Base-by-base conservation (phyloP, 2,888 invertebrate species). In the Callyntrura guangdongensis region DNA sequence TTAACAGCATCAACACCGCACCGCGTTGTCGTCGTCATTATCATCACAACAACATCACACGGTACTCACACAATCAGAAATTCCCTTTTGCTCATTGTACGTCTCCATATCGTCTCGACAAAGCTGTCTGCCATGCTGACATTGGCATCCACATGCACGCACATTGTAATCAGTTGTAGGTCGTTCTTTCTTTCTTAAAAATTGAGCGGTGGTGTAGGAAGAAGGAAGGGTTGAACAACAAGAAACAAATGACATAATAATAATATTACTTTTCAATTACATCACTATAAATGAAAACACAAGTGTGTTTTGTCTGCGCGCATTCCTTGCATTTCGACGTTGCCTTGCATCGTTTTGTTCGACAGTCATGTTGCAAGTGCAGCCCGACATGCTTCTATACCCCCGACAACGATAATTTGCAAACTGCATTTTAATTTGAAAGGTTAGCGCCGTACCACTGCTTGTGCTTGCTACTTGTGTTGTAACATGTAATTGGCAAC, bases 141-240 rank as follows among this genome's bases (percentile, higher is more conserved):
- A 67, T 67, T 25, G 67, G 67, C 27, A 67, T 67, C n/a, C 36
- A 36, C 36, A 36, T 36, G 36, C 36, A 36, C 36, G 12, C 67
- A 67, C 14, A 67, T 27, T 6, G 27, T 27, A 36, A 67, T 61
- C 61, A 61, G 22, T 67, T 67, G 67, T 67, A 25, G 27, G 27
- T 67, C 27, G 67, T 22, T 67, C 67, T 27, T 67, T 67, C 27
- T 25, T 61, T 22, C 67, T 67, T 36, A 27, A 67, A 67, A 67
- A 27, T 61, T 5, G 20, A 22, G 14, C 14, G 36, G 36, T 6
- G 36, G 36, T 36, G 36, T 36, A 36, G 36, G 36, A 22, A 61
- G 17, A 22, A n/a, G 61, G 22, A 61, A 20, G 20, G 61, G 20
- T 22, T 9, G 9, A n/a, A 59, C 6, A 61, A 6, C 36, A 22